phyloP scores from a whole-genome alignment of 2,888 invertebrate species.

The Allophyes oxyacanthae region DNA sequence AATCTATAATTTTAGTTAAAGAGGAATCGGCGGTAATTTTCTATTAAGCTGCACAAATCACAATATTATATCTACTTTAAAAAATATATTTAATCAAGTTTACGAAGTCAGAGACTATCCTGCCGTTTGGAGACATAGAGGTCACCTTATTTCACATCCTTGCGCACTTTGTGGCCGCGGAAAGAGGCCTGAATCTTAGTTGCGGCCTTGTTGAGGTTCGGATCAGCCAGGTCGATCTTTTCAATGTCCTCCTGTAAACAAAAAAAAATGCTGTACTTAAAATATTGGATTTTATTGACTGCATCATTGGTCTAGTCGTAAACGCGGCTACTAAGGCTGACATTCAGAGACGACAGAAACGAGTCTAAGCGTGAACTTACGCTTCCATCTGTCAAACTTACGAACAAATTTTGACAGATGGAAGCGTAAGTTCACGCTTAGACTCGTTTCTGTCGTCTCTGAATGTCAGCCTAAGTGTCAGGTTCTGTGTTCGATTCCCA shows the following conservation, averaged over 20 bases:
- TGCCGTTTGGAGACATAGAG: conserved; percentile 54
- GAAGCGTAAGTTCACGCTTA: too few species aligned
- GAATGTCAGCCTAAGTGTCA: too few species aligned
- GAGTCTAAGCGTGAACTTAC: too few species aligned
- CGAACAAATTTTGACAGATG: too few species aligned
- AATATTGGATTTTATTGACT: too few species aligned
- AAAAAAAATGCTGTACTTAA: neutral
- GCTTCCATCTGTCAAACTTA: too few species aligned
- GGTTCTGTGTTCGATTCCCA: too few species aligned
- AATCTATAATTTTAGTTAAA: conserved; percentile 16
- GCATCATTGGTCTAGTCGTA: too few species aligned
- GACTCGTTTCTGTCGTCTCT: too few species aligned
- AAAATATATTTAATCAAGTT: conserved; percentile 30
- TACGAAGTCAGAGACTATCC: conserved; percentile 70
- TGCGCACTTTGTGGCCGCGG: conserved; percentile 96
- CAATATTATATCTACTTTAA: neutral
- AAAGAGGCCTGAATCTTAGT: conserved; percentile 98
- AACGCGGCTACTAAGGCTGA: too few species aligned
- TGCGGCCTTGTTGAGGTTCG: conserved; percentile 96
- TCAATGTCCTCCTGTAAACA: conserved; percentile 91
- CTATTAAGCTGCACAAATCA: neutral
- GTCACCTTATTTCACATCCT: conserved; percentile 89
- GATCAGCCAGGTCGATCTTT: conserved; percentile 96
- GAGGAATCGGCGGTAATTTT: neutral
- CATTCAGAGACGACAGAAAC: too few species aligned